phyloP scores from a whole-genome alignment of 1,140 invertebrate species.

The Pseudomyrmex concolor region DNA sequence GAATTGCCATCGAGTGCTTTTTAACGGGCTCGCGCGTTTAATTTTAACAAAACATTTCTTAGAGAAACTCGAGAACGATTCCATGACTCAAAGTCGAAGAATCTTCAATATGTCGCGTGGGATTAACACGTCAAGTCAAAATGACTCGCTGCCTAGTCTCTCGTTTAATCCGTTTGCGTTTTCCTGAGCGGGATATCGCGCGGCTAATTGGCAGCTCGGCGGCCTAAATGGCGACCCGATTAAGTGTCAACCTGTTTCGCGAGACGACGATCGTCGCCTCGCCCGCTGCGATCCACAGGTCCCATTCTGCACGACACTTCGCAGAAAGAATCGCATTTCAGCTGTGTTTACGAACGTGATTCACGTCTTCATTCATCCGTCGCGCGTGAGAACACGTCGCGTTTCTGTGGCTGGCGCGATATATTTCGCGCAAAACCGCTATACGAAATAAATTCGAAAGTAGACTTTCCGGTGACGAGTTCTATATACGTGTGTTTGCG shows the following conservation, averaged over 20 bases:
- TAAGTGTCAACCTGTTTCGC: conserved; percentile 63
- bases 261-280: conserved; percentile 31
- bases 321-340: background rate
- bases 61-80: background rate
- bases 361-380: conserved; percentile 14
- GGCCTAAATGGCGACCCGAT: conserved; percentile 44
- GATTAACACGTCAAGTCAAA: conserved; percentile 4
- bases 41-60: background rate
- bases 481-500: background rate
- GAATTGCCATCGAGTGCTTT: background rate
- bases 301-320: background rate
- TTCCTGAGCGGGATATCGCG: conserved; percentile 26
- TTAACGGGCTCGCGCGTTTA: background rate
- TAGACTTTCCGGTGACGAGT: background rate
- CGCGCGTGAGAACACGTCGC: conserved; percentile 21
- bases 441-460: conserved; percentile 33
- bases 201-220: conserved; percentile 68
- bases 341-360: background rate
- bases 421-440: background rate
- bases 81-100: background rate
- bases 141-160: background rate
- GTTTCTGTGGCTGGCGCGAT: background rate
- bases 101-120: background rate
- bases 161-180: conserved; percentile 27
- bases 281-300: background rate